Evolutionary conservation across 2,113 vertebrate genomes (phyloP).

Genomic region (Andinoacara biseriatus): DNA sequence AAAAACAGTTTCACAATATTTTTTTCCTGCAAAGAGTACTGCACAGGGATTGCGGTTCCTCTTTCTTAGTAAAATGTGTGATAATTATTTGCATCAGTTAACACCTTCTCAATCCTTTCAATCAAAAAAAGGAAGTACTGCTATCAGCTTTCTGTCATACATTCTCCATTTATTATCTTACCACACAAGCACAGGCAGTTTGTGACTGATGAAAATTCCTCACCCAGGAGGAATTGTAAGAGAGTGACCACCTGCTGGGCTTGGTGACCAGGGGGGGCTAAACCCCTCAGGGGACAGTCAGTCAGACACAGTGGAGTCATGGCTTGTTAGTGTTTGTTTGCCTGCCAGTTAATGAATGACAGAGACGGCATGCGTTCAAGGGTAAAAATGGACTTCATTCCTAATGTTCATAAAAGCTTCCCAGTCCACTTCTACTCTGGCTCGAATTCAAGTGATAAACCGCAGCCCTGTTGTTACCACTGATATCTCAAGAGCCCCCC

Average conservation of each 20-base stretch:
- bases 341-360: constrained; percentile 30
- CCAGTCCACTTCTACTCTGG: constrained; percentile 22
- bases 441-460: constrained; percentile 37
- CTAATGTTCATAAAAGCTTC: constrained; percentile 44
- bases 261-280: constrained; percentile 29
- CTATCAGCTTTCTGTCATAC: background rate
- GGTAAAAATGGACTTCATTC: constrained; percentile 35
- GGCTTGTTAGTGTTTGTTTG: constrained; percentile 36
- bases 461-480: constrained; percentile 16
- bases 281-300: constrained; percentile 58
- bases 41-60: background rate
- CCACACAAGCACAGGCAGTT: constrained; percentile 17
- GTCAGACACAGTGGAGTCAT: constrained; percentile 71
- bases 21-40: background rate
- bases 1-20: constrained; percentile 32
- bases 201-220: constrained; percentile 63
- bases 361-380: background rate
- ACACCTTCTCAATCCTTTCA: background rate
- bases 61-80: background rate
- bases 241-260: constrained; percentile 68
- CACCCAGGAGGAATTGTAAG: constrained; percentile 55
- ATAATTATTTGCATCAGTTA: background rate
- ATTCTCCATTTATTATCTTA: background rate
- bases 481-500: background rate
- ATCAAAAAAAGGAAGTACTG: background rate